Base-by-base conservation (phyloP, 2,888 invertebrate genomes). In the Mimachlamys varia region DNA sequence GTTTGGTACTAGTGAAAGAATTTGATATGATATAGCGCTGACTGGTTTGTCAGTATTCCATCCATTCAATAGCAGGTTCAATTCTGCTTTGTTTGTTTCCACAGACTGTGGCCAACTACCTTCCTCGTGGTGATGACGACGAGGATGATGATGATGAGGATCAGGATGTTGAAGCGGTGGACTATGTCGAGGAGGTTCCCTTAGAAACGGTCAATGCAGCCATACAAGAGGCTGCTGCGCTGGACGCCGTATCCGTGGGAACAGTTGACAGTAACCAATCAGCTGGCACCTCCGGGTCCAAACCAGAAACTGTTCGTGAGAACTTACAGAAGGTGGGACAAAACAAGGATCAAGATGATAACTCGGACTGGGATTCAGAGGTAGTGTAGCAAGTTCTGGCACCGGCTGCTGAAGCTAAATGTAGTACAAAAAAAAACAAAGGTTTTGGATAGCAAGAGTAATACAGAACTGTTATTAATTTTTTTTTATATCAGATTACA, bases 281-380 rank as follows among this genome's bases (percentile, higher is more conserved):
- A n/a, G 90, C 88, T 12, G 88, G 58, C 10, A 88, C 76, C 0
- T 38, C 88, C 88, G 89, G 38, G 89, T 38, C 88, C 2, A n/a
- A n/a, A 19, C 88, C 55, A 76, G 90, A 55, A 19, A 53, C 88
- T 87, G 58, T 50, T 49, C 87, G 13, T 33, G 89, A 89, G 38
- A 89, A 87, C 58, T 88, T 87, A 88, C 44, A 87, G 37, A 90
- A 76, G 22, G 89, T 88, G 76, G 92, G 89, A 38, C 91, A 91
- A 17, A 91, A 91, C 0, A 92, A 92, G 12, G 94, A 93, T 33
- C 76, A 76, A 17, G 92, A 93, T 38, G 91, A 92, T 4, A 94
- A 95, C 38, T 94, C 94, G 15, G 93, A 93, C 53, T 95, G 95
- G 94, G 95, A 95, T 89, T 95, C 95, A 37, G 94, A 95, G 91